phyloP scores from a whole-genome alignment of 1,140 invertebrate genomes.

The Drosophila ohnishii region DNA sequence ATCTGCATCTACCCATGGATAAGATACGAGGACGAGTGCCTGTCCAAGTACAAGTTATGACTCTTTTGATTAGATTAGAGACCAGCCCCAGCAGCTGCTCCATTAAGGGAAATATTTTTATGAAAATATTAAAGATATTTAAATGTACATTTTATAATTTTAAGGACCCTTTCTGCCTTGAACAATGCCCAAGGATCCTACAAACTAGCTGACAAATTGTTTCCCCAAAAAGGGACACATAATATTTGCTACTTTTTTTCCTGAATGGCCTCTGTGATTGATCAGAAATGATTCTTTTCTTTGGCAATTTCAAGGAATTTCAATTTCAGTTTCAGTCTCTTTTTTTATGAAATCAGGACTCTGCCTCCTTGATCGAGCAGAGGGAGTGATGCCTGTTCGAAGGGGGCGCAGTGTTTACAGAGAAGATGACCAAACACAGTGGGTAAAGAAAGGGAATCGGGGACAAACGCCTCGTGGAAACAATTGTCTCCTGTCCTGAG shows the following conservation, averaged over 20 bases:
- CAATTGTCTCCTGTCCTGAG: slow-evolving; percentile 17
- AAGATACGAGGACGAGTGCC: slow-evolving; percentile 41
- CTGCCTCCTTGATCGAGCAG: slow-evolving; percentile 12
- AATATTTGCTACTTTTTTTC: not conserved
- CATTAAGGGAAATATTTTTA: not conserved
- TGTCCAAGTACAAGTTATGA: slow-evolving; percentile 61
- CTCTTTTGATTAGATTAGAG: slow-evolving; percentile 62
- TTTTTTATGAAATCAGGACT: slow-evolving; percentile 61
- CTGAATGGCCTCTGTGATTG: slow-evolving; percentile 15
- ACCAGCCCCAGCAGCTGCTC: slow-evolving; percentile 20
- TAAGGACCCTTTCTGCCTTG: not conserved
- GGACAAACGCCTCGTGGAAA: slow-evolving; percentile 63
- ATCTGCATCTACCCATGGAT: slow-evolving; percentile 46
- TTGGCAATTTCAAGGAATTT: slow-evolving; percentile 59
- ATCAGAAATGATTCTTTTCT: slow-evolving; percentile 28
- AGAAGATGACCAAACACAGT: slow-evolving; percentile 60
- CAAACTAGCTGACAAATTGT: slow-evolving; percentile 22
- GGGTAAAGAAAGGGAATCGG: slow-evolving; percentile 25
- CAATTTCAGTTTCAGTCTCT: slow-evolving; percentile 8
- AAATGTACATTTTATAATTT: not conserved
- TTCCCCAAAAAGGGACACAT: not conserved
- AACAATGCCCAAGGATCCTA: not conserved
- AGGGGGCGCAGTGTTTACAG: slow-evolving; percentile 61
- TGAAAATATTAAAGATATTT: not conserved
- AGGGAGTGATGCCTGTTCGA: slow-evolving; percentile 22